A percentile compares a stretch with the other conserved stretches of the same genome.
Conservation (phyloP, 2,113 vertebrate genomes). For the Varanus komodoensis region DNA sequence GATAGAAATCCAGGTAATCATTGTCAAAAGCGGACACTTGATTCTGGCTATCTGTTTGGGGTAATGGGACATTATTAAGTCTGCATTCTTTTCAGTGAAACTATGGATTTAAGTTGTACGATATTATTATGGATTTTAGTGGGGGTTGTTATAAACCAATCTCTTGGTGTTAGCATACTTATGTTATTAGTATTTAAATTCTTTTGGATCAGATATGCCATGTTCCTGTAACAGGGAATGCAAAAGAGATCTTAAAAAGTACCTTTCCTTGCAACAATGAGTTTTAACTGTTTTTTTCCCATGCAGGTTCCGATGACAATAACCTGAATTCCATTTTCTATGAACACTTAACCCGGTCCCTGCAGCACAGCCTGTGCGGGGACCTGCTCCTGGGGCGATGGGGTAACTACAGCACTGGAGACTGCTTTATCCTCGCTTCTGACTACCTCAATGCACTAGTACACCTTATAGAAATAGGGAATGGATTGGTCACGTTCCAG, state of each 20-base stretch:
- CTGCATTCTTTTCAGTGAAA: background rate
- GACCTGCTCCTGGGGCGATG: constrained; percentile 88
- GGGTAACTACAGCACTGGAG: constrained; percentile 90
- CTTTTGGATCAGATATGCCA: background rate
- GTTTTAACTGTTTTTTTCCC: background rate
- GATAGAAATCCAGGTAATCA: constrained; percentile 90
- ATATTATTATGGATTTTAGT: background rate
- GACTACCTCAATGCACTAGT: constrained; percentile 94
- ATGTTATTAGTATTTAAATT: background rate
- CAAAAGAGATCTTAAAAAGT: background rate
- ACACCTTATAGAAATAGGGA: constrained; percentile 91
- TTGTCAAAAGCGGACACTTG: background rate
- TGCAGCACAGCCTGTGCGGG: constrained; percentile 90
- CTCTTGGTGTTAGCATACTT: background rate
- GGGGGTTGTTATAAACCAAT: background rate
- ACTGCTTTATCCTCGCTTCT: constrained; percentile 92
- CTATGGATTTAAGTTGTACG: background rate
- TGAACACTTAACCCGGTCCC: constrained; percentile 90
- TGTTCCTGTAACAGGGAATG: background rate
- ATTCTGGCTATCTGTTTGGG: background rate
- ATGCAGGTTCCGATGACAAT: constrained; percentile 89
- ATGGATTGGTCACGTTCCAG: constrained; percentile 90
- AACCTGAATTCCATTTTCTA: constrained; percentile 94
- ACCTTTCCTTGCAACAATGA: background rate
- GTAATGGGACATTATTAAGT: background rate